Evolutionary conservation across 92 coral and sea anemone species (phyloP), one percentile per base, ranked within the genome.

Genomic region (Ricordea florida): DNA sequence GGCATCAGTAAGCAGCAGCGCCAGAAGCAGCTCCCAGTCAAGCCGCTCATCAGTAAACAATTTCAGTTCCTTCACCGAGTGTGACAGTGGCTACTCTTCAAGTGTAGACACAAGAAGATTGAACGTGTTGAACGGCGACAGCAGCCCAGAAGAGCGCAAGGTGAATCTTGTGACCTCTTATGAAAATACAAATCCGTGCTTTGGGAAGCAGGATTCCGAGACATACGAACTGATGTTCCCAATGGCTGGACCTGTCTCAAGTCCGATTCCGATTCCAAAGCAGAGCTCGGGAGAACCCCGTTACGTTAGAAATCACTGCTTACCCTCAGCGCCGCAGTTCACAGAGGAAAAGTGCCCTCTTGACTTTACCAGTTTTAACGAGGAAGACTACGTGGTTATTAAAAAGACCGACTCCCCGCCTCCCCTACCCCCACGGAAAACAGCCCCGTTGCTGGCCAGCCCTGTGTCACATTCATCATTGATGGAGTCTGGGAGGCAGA

Each of bases 41-140:
- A 59, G 79, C 45, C 72, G 60, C 14, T 84, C 89, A 42, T 38
- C 74, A n/a, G 93, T 87, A 25, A 87, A 88, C 32, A 93, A 91
- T 28, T 28, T 91, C 1, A 79, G 83, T 10, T 91, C 81, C 22
- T 79, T 85, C 9, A 55, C 77, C 2, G 97, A 87, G 57, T 81
- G 59, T 36, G 96, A 90, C 70, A 90, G 97, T 40, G 97, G 97
- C 3, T 91, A 91, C 43, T 90, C 92, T 0, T 91, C 92, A 10
- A 87, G 97, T 61, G 46, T 82, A 10, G 93, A 83, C 44, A 55
- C 64, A 11, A n/a, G 79, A 36, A 36, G 72, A 21, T 40, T 38
- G 30, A 37, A 24, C 45, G 55, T 30, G 34, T 36, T 41, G 5
- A 56, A 35, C 65, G 37, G 70, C 14, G 90, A 80, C 3, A 30